Percentiles rank a stretch among this genome's conserved stretches.
phyloP scores from a whole-genome alignment of 1,140 invertebrate genomes.

The Lepidurus packardi region DNA sequence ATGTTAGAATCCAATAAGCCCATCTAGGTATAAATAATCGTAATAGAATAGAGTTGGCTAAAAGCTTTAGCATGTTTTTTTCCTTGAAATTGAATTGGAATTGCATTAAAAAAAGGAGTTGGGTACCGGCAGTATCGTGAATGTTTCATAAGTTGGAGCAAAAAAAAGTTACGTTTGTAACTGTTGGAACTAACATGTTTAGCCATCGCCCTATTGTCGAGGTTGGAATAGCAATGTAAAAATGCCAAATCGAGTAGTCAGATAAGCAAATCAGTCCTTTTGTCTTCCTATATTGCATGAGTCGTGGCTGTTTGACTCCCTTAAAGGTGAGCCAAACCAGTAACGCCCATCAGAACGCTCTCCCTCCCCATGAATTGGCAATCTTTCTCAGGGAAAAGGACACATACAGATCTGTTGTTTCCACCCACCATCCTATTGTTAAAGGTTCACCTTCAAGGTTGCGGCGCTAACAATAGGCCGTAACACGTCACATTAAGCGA shows the following conservation, averaged over 20 bases:
- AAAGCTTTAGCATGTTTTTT: too few relatives aligned
- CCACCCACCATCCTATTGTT: not conserved
- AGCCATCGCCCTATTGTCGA: not conserved
- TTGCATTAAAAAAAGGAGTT: too few relatives aligned
- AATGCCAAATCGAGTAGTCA: conserved; percentile 19
- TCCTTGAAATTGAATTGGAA: too few relatives aligned
- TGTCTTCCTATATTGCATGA: not conserved
- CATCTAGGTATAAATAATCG: too few relatives aligned
- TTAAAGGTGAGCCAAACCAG: not conserved
- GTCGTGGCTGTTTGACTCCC: not conserved
- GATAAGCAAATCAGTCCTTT: conserved; percentile 16
- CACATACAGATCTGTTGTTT: not conserved
- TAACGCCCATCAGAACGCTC: not conserved
- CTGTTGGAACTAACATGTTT: not conserved
- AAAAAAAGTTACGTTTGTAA: not conserved
- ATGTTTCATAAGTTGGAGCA: not conserved
- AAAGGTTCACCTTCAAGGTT: too few relatives aligned
- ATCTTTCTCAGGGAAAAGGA: not conserved
- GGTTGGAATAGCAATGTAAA: conserved; percentile 6
- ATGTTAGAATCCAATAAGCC: too few relatives aligned
- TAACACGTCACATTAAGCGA: conserved; percentile 1
- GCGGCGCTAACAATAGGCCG: not conserved
- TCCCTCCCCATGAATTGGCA: conserved; percentile 8
- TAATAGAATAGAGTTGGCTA: too few relatives aligned
- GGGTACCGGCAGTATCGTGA: not conserved